These are phyloP conservation scores for Myotis lucifugus DNA, from an alignment of 2,113 vertebrate species.

Conservation along the genomic window DNA sequence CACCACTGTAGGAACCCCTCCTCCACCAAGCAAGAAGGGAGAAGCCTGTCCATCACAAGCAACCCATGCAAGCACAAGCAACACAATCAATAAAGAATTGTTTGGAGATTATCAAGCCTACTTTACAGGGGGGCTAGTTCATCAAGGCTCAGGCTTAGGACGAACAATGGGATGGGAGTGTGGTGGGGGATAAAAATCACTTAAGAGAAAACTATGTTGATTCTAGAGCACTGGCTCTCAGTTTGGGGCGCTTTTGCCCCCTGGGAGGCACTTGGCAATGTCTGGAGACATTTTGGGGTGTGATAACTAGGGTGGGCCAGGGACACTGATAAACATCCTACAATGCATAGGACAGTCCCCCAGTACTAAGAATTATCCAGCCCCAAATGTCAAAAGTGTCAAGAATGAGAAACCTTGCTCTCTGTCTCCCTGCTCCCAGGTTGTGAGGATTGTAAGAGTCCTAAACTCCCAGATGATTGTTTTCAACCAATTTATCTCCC, in stretches of 20 bases:
- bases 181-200: neutral
- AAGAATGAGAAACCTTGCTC: neutral
- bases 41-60: neutral
- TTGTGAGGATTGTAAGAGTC: neutral
- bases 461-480: neutral
- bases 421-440: neutral
- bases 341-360: neutral
- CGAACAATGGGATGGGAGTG: neutral
- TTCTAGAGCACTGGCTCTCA: neutral
- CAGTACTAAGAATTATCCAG: neutral
- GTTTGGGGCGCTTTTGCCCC: neutral
- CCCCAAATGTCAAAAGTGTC: neutral
- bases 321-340: neutral
- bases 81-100: neutral
- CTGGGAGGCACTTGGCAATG: constrained; percentile 28
- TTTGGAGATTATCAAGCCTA: neutral
- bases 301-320: neutral
- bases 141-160: neutral
- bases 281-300: constrained; percentile 12
- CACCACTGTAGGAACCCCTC: neutral
- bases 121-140: neutral
- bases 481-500: neutral
- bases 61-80: neutral
- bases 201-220: neutral
- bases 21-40: neutral